phyloP scores from a whole-genome alignment of 2,113 vertebrate genomes.

The Lipotes vexillifer region DNA sequence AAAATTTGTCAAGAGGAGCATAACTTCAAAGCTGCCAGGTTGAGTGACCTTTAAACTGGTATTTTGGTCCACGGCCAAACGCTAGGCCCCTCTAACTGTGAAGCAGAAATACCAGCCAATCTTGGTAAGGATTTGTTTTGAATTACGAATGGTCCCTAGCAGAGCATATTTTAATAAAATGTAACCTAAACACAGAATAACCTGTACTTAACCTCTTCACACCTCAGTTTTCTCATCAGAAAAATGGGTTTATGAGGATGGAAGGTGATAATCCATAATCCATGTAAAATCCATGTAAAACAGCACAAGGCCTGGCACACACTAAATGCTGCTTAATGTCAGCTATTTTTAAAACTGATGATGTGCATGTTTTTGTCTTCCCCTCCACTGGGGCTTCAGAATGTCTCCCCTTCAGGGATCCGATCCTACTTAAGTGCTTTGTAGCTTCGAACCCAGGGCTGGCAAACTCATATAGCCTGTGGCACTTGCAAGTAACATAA shows the following conservation, averaged over 20 bases:
- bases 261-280: background rate
- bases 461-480: background rate
- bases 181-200: background rate
- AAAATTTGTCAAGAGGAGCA: background rate
- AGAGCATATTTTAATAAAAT: background rate
- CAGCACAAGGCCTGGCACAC: background rate
- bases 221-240: background rate
- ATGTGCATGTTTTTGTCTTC: background rate
- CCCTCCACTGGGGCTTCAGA: background rate
- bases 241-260: background rate
- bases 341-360: background rate
- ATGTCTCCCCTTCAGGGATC: background rate
- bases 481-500: background rate
- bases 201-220: background rate
- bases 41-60: background rate
- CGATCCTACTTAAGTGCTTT: background rate
- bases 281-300: too few species aligned
- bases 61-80: background rate
- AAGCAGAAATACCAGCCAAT: background rate
- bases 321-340: background rate
- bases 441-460: background rate
- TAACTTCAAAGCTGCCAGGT: background rate
- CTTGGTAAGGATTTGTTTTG: background rate
- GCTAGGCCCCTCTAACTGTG: background rate
- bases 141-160: background rate